These are phyloP conservation scores for Drosophila koepferae DNA, from an alignment of 2,888 invertebrate species.

Conservation along the genomic window DNA sequence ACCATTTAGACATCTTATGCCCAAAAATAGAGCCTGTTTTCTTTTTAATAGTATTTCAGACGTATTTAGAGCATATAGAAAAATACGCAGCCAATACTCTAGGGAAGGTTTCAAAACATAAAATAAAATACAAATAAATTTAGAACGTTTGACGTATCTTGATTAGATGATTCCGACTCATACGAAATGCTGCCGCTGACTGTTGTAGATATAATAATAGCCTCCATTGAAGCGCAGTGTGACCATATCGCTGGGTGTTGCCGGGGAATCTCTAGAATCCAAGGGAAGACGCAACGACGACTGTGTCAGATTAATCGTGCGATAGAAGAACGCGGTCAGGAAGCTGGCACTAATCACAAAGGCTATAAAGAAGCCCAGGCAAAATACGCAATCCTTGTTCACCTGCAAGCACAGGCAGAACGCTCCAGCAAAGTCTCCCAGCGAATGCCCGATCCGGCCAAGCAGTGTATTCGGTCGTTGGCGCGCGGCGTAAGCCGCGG, in stretches of 20 bases:
- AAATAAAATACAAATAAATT: background rate
- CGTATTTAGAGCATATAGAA: background rate
- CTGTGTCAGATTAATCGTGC: constrained; percentile 69
- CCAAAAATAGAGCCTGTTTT: background rate
- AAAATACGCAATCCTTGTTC: constrained; percentile 83
- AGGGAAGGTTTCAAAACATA: background rate
- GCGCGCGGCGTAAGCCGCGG: constrained; percentile 34
- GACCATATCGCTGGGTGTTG: constrained; percentile 14
- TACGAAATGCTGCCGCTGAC: constrained; percentile 33
- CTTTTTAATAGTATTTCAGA: background rate
- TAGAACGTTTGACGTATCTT: background rate
- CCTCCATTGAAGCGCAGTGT: constrained; percentile 54
- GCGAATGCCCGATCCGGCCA: constrained; percentile 48
- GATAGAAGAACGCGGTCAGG: constrained; percentile 83
- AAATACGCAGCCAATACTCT: background rate
- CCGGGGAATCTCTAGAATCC: background rate
- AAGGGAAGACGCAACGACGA: constrained; percentile 24
- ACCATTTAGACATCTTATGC: background rate
- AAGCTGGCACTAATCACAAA: constrained; percentile 83
- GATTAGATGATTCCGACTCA: constrained; percentile 8
- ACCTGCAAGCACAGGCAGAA: constrained; percentile 78
- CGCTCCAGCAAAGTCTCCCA: constrained; percentile 73
- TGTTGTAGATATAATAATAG: constrained; percentile 63
- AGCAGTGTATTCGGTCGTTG: constrained; percentile 42
- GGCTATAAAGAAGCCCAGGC: constrained; percentile 82